Conservation (phyloP, 2,797 vertebrate species). For the Ataeniobius toweri region DNA sequence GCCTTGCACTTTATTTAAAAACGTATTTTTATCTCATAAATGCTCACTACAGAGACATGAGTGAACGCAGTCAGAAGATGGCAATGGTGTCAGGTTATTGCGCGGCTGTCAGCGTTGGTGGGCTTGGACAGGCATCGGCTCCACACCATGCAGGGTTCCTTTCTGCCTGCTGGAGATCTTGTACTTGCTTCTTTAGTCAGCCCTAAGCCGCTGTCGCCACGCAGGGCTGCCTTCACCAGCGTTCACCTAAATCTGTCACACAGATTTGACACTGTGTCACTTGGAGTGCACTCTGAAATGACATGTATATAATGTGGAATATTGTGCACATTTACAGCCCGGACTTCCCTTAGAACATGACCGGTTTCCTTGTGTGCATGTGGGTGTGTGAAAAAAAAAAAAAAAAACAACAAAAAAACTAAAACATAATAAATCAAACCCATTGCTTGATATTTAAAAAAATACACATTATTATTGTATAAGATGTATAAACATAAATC, state of each 20-base stretch:
- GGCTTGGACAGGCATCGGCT: slow-evolving; percentile 53
- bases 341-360: slow-evolving; percentile 78
- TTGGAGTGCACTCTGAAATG: slow-evolving; percentile 91
- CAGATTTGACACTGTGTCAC: slow-evolving; percentile 98
- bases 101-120: slow-evolving; percentile 59
- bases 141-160: slow-evolving; percentile 67
- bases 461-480: neutral
- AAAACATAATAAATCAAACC: neutral
- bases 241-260: slow-evolving; percentile 99
- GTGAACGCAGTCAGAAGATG: slow-evolving; percentile 63
- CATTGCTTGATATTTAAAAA: neutral
- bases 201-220: slow-evolving; percentile 87
- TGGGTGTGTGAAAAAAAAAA: neutral
- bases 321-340: slow-evolving; percentile 98
- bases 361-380: slow-evolving; percentile 30
- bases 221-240: slow-evolving; percentile 88
- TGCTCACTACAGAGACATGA: slow-evolving; percentile 31
- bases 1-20: neutral
- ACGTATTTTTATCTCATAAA: slow-evolving; percentile 9
- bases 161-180: slow-evolving; percentile 88
- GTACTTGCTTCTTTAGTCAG: slow-evolving; percentile 87
- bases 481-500: neutral
- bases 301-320: slow-evolving; percentile 99
- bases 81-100: slow-evolving; percentile 65
- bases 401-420: neutral